Evolutionary conservation across 64 coral and sea anemone genomes (phyloP).

Genomic region (Anthopleura sola): DNA sequence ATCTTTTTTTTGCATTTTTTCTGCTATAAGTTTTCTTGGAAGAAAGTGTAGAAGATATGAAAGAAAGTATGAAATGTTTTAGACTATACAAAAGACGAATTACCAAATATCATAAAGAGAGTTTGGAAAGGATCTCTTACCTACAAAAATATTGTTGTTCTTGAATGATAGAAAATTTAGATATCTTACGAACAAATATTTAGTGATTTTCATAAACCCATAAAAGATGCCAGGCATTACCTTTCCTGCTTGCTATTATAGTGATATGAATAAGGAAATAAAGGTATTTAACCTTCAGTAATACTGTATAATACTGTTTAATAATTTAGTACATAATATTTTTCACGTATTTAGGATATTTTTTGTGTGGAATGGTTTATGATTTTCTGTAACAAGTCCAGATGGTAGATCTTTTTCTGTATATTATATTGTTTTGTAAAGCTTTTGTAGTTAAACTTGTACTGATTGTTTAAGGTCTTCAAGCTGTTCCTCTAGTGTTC

Average conservation of each 20-base stretch:
- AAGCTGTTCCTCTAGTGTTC: slow-evolving; percentile 66
- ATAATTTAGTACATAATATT: slow-evolving; percentile 7
- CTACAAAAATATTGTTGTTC: neutral
- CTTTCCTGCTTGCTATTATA: too few species aligned
- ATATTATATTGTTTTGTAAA: neutral
- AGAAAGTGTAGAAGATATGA: neutral
- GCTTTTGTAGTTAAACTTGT: slow-evolving; percentile 21
- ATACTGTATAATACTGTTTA: neutral
- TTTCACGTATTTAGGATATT: neutral
- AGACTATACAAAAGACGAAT: neutral
- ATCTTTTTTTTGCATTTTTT: neutral
- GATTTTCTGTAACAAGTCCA: too few species aligned
- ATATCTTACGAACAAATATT: neutral
- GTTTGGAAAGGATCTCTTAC: neutral
- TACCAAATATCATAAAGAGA: neutral
- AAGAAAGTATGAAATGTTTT: neutral
- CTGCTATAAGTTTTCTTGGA: neutral
- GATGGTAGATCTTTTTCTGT: neutral
- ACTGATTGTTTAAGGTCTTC: slow-evolving; percentile 40
- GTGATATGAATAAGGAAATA: neutral
- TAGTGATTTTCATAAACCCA: neutral
- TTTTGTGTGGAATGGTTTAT: neutral
- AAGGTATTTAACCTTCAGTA: neutral
- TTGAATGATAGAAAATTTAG: neutral
- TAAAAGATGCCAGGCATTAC: neutral